Base-by-base conservation (phyloP, 2,113 vertebrate species). In the Elephantulus edwardii region DNA sequence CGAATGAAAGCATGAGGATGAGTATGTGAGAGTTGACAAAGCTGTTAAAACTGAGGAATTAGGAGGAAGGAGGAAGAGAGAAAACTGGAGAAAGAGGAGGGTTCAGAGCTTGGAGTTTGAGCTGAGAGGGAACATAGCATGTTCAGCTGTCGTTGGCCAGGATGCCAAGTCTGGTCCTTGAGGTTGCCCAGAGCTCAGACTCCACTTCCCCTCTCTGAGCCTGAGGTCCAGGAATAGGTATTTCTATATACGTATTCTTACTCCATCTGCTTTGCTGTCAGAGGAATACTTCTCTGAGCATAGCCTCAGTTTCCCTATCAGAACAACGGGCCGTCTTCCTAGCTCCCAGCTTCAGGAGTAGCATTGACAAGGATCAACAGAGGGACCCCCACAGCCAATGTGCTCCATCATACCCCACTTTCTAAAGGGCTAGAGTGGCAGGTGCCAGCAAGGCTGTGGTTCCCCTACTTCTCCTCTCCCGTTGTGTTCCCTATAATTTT, bases 401-500 rank as follows among this genome's bases (percentile, higher is more conserved):
- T n/a, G 58, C 30, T 71, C 72, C 58, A 82, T 70, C 77, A 77
- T 56, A 91, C 28, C 64, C 52, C 16, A 19, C 50, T 66, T 91
- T 74, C 86, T 92, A 79, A 71, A 86, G 33, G 83, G 83, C 58
- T 66, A 71, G 95, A 94, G 70, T 91, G 94, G 92, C 91, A 94
- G 94, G 87, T 95, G 91, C 89, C 84, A 78, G 91, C 26, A 14
- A 16, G 50, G 85, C 83, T 72, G 30, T 22, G 33, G 38, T 46
- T 58, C 74, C 72, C 54, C 46, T 35, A 58, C 66, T 46, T 91
- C 83, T 89, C 95, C 88, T 88, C 93, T 93, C 85, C 93, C 26
- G n/a, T 88, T 94, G 92, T 96, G 94, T 96, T 95, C 84, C 87
- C 97, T 97, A 97, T 98, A 97, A 98, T 98, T 98, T 98, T 98